Conservation (phyloP, 2,888 invertebrate species). For the Stenodema calcarata region DNA sequence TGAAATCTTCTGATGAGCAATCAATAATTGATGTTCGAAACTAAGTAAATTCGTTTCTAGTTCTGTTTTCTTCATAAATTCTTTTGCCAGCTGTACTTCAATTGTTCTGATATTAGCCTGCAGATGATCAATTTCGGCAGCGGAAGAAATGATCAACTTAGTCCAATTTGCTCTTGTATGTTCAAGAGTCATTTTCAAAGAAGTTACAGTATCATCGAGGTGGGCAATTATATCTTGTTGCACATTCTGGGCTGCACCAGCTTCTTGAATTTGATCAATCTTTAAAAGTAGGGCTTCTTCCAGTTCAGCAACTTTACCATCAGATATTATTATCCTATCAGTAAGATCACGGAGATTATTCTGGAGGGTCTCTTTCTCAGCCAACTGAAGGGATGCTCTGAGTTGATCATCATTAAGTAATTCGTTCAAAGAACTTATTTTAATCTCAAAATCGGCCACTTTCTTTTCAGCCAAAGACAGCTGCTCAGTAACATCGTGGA, state of each 20-base stretch:
- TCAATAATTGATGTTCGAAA: too few relatives aligned
- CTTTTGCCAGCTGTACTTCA: neutral
- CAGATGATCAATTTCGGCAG: neutral
- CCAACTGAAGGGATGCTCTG: neutral
- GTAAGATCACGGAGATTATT: neutral
- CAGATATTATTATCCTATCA: neutral
- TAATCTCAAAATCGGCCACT: neutral
- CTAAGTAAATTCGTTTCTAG: too few relatives aligned
- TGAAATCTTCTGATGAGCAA: too few relatives aligned
- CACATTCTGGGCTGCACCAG: neutral
- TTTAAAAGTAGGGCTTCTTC: neutral
- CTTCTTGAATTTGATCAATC: neutral
- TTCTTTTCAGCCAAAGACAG: neutral
- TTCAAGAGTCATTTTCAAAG: neutral
- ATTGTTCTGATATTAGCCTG: neutral
- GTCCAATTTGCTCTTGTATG: neutral
- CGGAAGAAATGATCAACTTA: neutral
- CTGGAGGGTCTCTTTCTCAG: neutral
- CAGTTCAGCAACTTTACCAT: neutral
- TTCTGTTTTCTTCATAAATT: neutral
- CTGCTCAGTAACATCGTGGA: neutral
- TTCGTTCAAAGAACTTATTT: neutral
- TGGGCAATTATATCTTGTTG: neutral
- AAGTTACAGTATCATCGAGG: neutral
- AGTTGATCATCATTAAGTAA: neutral